Conservation (phyloP, 1,140 invertebrate genomes). For the Eumeta japonica region DNA sequence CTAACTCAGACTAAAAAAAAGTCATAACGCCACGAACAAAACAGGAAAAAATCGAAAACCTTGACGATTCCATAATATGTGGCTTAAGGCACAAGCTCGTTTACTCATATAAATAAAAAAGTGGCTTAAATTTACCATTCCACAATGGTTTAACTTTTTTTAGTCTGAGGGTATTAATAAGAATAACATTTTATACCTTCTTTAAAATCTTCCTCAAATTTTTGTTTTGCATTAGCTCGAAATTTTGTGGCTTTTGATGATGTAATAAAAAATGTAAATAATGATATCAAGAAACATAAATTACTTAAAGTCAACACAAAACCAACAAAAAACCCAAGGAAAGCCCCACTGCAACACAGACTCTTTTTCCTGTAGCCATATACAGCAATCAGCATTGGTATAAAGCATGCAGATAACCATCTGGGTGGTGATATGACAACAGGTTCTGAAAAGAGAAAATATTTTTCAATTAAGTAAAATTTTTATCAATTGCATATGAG, state of each 20-base stretch:
- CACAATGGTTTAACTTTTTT: neutral
- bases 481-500: conserved; percentile 3
- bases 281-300: conserved; percentile 71
- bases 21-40: too few relatives aligned
- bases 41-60: too few relatives aligned
- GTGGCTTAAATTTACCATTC: too few relatives aligned
- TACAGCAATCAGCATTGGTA: conserved; percentile 66
- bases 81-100: too few relatives aligned
- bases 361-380: conserved; percentile 70
- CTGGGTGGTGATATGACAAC: conserved; percentile 68
- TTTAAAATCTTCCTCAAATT: conserved; percentile 78
- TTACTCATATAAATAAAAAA: too few relatives aligned
- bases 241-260: conserved; percentile 84
- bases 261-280: conserved; percentile 78
- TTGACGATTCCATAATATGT: too few relatives aligned
- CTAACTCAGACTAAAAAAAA: too few relatives aligned
- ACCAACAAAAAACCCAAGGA: conserved; percentile 72
- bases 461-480: conserved; percentile 8
- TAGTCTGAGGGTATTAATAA: neutral
- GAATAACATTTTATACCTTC: conserved; percentile 59
- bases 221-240: conserved; percentile 66
- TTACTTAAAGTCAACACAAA: conserved; percentile 80
- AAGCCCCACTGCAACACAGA: conserved; percentile 68
- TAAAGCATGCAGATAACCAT: conserved; percentile 69
- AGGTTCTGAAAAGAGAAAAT: conserved; percentile 55